Conservation (phyloP, 1,140 invertebrate genomes). For the Pentalonia nigronervosa region DNA sequence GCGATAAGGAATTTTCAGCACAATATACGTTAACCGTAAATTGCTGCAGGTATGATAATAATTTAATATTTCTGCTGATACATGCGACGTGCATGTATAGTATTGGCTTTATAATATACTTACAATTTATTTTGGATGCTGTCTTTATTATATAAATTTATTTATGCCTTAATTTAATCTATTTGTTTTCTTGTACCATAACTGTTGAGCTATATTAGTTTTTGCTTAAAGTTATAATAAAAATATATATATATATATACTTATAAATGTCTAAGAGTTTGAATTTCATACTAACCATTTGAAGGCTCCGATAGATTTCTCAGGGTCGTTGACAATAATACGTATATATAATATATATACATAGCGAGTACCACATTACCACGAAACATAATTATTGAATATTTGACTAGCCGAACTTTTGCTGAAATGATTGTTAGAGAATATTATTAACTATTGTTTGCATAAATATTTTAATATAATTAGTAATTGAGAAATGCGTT, state of each 20-base stretch:
- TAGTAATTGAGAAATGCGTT: not conserved
- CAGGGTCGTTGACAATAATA: conserved; percentile 2
- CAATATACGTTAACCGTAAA: not conserved
- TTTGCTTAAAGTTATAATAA: too few species aligned
- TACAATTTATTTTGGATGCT: too few species aligned
- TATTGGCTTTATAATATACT: not conserved
- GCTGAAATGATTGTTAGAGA: not conserved
- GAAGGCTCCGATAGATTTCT: not conserved
- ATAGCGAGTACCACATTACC: not conserved
- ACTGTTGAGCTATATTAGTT: too few species aligned
- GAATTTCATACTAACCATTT: not conserved
- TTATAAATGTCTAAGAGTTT: not conserved
- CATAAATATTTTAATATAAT: not conserved
- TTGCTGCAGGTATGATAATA: conserved; percentile 5
- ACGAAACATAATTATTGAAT: not conserved
- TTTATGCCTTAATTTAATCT: too few species aligned
- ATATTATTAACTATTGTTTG: not conserved
- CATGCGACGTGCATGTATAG: too few species aligned
- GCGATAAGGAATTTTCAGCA: not conserved
- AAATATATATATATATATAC: not conserved
- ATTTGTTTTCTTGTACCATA: too few species aligned
- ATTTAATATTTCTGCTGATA: not conserved
- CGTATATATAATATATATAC: not conserved
- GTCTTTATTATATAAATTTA: too few species aligned
- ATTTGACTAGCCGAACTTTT: not conserved